These are phyloP conservation scores for Biston betularia DNA, from an alignment of 2,888 invertebrate species.

Conservation along the genomic window DNA sequence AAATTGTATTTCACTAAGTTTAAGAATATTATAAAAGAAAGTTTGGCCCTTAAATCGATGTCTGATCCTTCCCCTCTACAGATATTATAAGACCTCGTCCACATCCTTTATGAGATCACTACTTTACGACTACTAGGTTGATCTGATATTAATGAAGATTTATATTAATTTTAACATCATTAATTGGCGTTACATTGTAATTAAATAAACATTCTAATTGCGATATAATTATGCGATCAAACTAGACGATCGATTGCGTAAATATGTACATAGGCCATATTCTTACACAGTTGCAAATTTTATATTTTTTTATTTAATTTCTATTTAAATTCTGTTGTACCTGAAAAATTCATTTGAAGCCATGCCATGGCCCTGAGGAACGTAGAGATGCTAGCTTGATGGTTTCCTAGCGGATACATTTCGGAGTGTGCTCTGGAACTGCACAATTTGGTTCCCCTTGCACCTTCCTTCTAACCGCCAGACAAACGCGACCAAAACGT, in stretches of 20 bases:
- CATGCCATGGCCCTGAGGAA: slow-evolving; percentile 3
- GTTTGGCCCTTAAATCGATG: neutral
- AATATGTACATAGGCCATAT: slow-evolving; percentile 7
- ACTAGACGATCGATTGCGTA: slow-evolving; percentile 14
- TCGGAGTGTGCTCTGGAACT: no score
- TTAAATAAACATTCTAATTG: slow-evolving; percentile 3
- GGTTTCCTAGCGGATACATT: no score
- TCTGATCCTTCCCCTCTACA: slow-evolving; percentile 2
- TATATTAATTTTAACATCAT: neutral
- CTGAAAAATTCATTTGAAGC: slow-evolving; percentile 25
- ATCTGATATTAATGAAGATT: slow-evolving; percentile 1
- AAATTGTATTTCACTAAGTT: neutral
- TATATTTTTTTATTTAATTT: neutral
- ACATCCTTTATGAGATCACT: neutral
- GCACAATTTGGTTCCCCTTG: no score
- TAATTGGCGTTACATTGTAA: slow-evolving; percentile 6
- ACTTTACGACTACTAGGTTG: neutral
- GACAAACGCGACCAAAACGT: no score
- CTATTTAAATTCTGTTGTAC: slow-evolving; percentile 15
- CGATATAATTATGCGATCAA: neutral
- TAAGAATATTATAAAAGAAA: neutral
- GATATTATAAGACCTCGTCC: slow-evolving; percentile 1
- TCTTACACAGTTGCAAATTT: slow-evolving; percentile 16
- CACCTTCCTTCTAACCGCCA: no score
- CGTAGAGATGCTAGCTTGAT: no score